Percentiles rank a stretch among this genome's conserved stretches.
phyloP scores from a whole-genome alignment of 2,113 vertebrate species.

The Apteryx mantelli region DNA sequence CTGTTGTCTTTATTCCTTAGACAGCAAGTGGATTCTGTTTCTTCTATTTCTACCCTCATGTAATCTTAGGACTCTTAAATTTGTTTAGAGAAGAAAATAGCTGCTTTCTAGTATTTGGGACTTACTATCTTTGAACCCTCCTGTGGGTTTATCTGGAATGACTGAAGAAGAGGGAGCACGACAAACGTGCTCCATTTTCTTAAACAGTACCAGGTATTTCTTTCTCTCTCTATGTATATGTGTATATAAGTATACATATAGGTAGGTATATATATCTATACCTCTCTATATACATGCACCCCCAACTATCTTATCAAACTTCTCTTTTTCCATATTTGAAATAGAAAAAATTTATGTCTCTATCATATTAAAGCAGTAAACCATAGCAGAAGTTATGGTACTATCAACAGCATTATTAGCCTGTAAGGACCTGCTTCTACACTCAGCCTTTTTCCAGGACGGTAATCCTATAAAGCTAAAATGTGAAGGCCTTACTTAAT shows the following conservation, averaged over 20 bases:
- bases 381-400: neutral
- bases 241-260: too few species aligned
- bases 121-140: neutral
- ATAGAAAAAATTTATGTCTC: neutral
- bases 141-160: neutral
- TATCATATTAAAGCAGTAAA: neutral
- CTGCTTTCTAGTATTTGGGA: neutral
- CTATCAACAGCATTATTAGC: neutral
- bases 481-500: neutral
- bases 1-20: neutral
- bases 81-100: neutral
- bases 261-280: neutral
- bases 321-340: neutral
- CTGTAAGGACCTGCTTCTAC: neutral
- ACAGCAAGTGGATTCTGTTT: neutral
- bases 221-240: neutral
- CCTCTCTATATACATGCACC: neutral
- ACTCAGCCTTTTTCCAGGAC: neutral
- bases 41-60: neutral
- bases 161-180: neutral
- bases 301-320: neutral
- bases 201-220: neutral
- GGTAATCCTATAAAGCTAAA: neutral
- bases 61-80: neutral
- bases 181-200: neutral